Percentiles rank a stretch among this genome's conserved stretches.
Evolutionary conservation across 2,797 vertebrate species (phyloP).

Genomic region (Poecilia picta): DNA sequence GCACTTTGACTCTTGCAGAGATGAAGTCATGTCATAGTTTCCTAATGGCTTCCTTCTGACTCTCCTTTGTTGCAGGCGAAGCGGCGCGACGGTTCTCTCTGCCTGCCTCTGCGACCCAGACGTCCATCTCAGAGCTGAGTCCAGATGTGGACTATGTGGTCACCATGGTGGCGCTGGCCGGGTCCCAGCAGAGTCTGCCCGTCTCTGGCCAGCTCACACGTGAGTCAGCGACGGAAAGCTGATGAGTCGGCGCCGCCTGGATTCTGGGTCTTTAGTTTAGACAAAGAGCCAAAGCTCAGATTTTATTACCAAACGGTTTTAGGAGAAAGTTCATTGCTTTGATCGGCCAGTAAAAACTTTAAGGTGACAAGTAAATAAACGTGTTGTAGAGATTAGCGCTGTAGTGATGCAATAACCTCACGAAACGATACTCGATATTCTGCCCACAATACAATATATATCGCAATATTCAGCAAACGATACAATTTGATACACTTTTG

Average conservation of each 20-base stretch:
- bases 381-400: too few relatives aligned
- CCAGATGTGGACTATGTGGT: slow-evolving; percentile 89
- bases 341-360: too few relatives aligned
- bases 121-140: slow-evolving; percentile 87
- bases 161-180: slow-evolving; percentile 85
- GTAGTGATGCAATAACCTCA: too few relatives aligned
- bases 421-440: too few relatives aligned
- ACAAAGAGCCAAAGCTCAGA: background rate
- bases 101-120: slow-evolving; percentile 85
- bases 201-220: slow-evolving; percentile 92
- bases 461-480: too few relatives aligned
- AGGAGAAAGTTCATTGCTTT: background rate
- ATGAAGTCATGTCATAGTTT: slow-evolving; percentile 61
- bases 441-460: too few relatives aligned
- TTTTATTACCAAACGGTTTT: background rate
- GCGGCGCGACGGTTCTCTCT: slow-evolving; percentile 87
- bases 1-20: slow-evolving; percentile 45
- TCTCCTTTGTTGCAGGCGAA: slow-evolving; percentile 82
- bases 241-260: background rate
- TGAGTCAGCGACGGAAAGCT: slow-evolving; percentile 75
- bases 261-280: background rate
- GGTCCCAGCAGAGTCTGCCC: slow-evolving; percentile 88
- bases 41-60: slow-evolving; percentile 62
- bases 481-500: too few relatives aligned
- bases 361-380: too few relatives aligned